Base-by-base conservation (phyloP, 1,140 invertebrate species). In the Drosophila willistoni region DNA sequence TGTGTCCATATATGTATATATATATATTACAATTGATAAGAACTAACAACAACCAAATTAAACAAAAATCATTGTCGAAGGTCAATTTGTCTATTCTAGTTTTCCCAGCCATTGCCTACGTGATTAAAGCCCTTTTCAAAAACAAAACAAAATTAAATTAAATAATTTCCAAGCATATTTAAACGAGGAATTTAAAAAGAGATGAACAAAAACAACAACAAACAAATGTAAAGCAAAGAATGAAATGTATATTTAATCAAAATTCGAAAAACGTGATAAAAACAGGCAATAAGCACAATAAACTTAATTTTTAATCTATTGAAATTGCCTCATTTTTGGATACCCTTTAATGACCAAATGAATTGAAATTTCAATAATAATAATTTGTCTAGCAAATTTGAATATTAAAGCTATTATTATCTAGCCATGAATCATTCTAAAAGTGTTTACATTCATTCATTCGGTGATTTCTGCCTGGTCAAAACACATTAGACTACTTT, bases 41-140 rank as follows among this genome's bases (percentile, higher is more conserved):
- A 19, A 10, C 44, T 4, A 44, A 14, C 42, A 47, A 47, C 44
- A 47, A 47, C 2, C 7, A 47, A n/a, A 19, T 47, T 17, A 47
- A 17, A 17, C 44, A 51, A 51, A 47, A 51, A 51, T 51, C 44
- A 51, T 51, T 51, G 44, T 51, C 44, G 44, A 51, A 51, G 44
- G 44, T 51, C 44, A 51, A 51, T 51, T 51, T 51, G 17, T 51
- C 17, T 51, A 9, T 51, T 51, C 7, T 47, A 47, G 14, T 47
- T 47, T 47, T 47, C 4, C 44, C 44, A 47, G 44, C 44, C 19
- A 51, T 51, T 17, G 44, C 7, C 44, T 22, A 51, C 44, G 44
- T 51, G 44, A 51, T 51, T 51, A 51, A 17, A 47, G 4, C 19
- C 13, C 44, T 51, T 17, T n/a, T n/a, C n/a, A n/a, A 3, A 47